Conservation (phyloP, 2,888 invertebrate genomes). For the Fragum fragum region DNA sequence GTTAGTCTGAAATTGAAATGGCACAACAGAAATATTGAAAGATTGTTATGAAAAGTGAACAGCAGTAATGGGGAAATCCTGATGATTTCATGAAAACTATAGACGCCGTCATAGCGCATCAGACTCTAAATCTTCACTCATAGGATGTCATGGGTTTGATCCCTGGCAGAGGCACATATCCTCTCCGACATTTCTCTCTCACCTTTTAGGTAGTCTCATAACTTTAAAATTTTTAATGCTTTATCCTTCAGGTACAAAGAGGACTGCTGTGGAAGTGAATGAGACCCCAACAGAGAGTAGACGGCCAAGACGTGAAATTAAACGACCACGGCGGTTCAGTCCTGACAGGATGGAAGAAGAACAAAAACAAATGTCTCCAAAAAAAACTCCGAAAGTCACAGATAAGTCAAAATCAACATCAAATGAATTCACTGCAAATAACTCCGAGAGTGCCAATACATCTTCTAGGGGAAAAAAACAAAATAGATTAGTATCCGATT, state of each 20-base stretch:
- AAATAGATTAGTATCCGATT: background rate
- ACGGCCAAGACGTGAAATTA: slow-evolving; percentile 52
- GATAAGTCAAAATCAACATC: slow-evolving; percentile 6
- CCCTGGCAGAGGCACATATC: too few species aligned
- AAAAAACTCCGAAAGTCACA: slow-evolving; percentile 9
- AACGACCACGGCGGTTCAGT: slow-evolving; percentile 57
- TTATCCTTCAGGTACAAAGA: slow-evolving; percentile 11
- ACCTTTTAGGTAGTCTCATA: too few species aligned
- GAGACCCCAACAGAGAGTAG: slow-evolving; percentile 4
- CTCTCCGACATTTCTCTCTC: too few species aligned
- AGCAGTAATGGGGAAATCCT: too few species aligned
- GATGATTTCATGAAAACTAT: too few species aligned
- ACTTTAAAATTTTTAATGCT: too few species aligned
- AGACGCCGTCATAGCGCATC: too few species aligned
- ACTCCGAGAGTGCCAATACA: background rate
- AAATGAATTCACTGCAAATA: background rate
- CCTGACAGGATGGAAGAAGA: slow-evolving; percentile 47
- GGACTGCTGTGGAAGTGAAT: background rate
- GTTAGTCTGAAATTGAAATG: too few species aligned
- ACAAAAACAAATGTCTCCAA: slow-evolving; percentile 20
- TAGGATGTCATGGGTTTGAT: too few species aligned
- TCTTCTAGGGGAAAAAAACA: background rate
- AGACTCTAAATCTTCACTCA: too few species aligned
- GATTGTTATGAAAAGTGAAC: too few species aligned
- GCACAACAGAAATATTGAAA: too few species aligned